A percentile compares a stretch with the other conserved stretches of the same genome.
phyloP scores from a whole-genome alignment of 2,888 invertebrate genomes.

The Cyclophora punctaria region DNA sequence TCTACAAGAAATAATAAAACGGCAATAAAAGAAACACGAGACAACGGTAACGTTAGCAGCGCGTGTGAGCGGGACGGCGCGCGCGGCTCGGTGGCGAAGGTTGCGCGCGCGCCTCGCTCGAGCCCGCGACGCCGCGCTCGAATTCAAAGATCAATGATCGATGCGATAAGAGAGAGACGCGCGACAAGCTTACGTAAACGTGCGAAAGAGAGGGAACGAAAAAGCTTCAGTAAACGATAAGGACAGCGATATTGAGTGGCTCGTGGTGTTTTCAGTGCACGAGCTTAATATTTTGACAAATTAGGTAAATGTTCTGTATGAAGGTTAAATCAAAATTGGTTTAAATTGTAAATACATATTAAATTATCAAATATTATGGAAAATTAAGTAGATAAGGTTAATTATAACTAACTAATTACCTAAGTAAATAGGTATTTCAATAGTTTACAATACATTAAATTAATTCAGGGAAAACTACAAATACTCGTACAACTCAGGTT shows the following conservation, averaged over 20 bases:
- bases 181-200: conserved; percentile 38
- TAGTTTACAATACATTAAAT: too few species aligned
- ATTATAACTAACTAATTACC: too few species aligned
- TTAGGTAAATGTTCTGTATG: neutral
- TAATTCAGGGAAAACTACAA: too few species aligned
- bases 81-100: conserved; percentile 40
- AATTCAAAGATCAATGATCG: conserved; percentile 75
- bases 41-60: conserved; percentile 55
- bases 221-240: conserved; percentile 21
- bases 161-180: conserved; percentile 63
- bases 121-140: conserved; percentile 55
- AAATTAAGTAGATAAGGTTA: too few species aligned
- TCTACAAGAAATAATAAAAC: conserved; percentile 76
- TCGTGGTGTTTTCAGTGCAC: conserved; percentile 57
- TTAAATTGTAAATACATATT: too few species aligned
- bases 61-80: conserved; percentile 54
- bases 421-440: too few species aligned
- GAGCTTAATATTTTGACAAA: conserved; percentile 24
- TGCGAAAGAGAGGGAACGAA: conserved; percentile 31
- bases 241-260: conserved; percentile 43
- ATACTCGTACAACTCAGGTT: too few species aligned
- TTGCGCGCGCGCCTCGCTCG: conserved; percentile 66
- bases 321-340: too few species aligned
- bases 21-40: conserved; percentile 74
- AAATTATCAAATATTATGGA: too few species aligned